These are phyloP conservation scores for Gadus chalcogrammus DNA, from an alignment of 2,113 vertebrate genomes.

Conservation along the genomic window DNA sequence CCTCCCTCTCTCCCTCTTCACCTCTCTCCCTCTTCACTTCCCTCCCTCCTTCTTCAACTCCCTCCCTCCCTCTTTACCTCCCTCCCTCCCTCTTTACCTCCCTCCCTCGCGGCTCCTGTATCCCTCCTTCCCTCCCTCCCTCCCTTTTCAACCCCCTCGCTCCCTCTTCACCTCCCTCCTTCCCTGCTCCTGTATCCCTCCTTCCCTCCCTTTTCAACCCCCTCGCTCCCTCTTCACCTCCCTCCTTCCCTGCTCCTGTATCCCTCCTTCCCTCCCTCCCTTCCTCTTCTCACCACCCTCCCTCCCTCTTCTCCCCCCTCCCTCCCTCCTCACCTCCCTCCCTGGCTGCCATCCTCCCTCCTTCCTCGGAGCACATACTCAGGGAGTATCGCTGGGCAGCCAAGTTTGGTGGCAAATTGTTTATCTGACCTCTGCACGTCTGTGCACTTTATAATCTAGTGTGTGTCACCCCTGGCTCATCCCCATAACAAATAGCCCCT, in stretches of 20 bases:
- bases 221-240: conserved; percentile 13
- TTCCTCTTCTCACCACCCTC: conserved; percentile 51
- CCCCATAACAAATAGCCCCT: conserved; percentile 73
- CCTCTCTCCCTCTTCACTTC: conserved; percentile 23
- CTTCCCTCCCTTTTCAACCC: conserved; percentile 1
- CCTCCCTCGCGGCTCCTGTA: neutral
- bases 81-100: conserved; percentile 31
- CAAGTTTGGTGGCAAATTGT: conserved; percentile 81
- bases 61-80: no score
- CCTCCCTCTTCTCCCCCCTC: neutral
- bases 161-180: conserved; percentile 63
- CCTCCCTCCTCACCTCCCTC: no score
- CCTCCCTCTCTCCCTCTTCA: conserved; percentile 17
- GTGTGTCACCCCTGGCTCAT: conserved; percentile 70
- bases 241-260: conserved; percentile 14
- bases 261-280: conserved; percentile 1
- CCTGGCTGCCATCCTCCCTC: conserved; percentile 34
- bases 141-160: conserved; percentile 64
- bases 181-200: conserved; percentile 36
- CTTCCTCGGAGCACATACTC: conserved; percentile 26
- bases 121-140: neutral
- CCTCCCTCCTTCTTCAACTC: no score
- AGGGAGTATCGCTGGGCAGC: conserved; percentile 73
- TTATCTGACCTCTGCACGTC: conserved; percentile 78
- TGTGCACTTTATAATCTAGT: conserved; percentile 77